phyloP scores from a whole-genome alignment of 1,140 invertebrate species.

The Diorhabda sublineata region DNA sequence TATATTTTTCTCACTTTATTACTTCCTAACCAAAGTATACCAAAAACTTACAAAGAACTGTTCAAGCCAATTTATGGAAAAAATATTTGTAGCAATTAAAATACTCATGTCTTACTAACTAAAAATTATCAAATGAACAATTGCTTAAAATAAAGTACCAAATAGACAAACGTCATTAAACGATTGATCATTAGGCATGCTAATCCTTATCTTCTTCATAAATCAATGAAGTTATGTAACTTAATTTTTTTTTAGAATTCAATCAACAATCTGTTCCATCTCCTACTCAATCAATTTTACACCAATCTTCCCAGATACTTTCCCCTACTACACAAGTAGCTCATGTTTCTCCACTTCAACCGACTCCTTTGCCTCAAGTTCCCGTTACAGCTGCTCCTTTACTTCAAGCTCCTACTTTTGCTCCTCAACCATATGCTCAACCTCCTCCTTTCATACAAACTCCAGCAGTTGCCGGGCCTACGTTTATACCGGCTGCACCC shows the following conservation, averaged over 20 bases:
- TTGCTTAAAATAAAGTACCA: no score
- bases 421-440: slow-evolving; percentile 35
- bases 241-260: slow-evolving; percentile 34
- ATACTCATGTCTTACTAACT: no score
- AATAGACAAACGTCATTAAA: no score
- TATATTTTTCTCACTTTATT: no score
- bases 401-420: slow-evolving; percentile 28
- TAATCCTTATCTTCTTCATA: no score
- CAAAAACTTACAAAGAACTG: no score
- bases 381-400: slow-evolving; percentile 27
- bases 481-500: slow-evolving; percentile 34
- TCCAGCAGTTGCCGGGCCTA: slow-evolving; percentile 25
- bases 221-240: no score
- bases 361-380: slow-evolving; percentile 23
- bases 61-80: no score
- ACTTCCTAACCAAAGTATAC: no score
- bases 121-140: no score
- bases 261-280: slow-evolving; percentile 32
- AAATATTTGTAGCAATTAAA: no score
- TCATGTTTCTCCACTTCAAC: slow-evolving; percentile 26
- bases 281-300: slow-evolving; percentile 30
- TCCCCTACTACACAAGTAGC: slow-evolving; percentile 27
- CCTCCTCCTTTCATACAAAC: slow-evolving; percentile 36
- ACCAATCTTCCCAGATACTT: slow-evolving; percentile 30
- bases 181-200: no score